Evolutionary conservation across 92 coral and sea anemone species (phyloP).

Genomic region (Pocillopora meandrina): DNA sequence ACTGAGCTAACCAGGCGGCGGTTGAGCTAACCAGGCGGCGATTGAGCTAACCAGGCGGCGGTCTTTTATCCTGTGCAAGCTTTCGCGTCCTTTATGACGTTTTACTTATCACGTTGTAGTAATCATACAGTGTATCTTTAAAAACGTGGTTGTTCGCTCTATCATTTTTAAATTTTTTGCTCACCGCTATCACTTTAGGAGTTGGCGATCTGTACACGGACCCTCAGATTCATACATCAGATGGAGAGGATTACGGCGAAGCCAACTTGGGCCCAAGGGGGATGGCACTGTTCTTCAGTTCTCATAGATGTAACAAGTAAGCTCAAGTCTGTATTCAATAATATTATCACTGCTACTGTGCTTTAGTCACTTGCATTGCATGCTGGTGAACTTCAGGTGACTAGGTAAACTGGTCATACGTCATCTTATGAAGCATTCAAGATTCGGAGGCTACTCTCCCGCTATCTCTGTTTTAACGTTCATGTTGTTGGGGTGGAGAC

Average conservation of each 20-base stretch:
- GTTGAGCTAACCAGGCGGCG: too few relatives aligned
- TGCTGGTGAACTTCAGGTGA: neutral
- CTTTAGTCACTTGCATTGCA: neutral
- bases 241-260: conserved; percentile 88
- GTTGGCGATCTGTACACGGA: conserved; percentile 99
- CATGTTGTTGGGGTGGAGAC: too few relatives aligned
- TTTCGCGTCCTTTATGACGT: too few relatives aligned
- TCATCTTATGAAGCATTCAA: too few relatives aligned
- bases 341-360: neutral
- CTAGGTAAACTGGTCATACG: too few relatives aligned
- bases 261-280: conserved; percentile 95
- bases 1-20: too few relatives aligned
- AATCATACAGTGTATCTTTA: neutral
- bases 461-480: too few relatives aligned
- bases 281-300: conserved; percentile 94
- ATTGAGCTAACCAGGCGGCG: too few relatives aligned
- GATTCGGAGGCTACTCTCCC: too few relatives aligned
- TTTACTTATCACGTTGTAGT: neutral
- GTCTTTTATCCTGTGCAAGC: too few relatives aligned
- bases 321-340: neutral
- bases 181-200: conserved; percentile 38
- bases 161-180: neutral
- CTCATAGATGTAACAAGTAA: conserved; percentile 96
- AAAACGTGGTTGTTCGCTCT: neutral
- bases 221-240: conserved; percentile 94